Evolutionary conservation across 2,888 invertebrate species (phyloP).

Genomic region (Phrixothrix hirtus): DNA sequence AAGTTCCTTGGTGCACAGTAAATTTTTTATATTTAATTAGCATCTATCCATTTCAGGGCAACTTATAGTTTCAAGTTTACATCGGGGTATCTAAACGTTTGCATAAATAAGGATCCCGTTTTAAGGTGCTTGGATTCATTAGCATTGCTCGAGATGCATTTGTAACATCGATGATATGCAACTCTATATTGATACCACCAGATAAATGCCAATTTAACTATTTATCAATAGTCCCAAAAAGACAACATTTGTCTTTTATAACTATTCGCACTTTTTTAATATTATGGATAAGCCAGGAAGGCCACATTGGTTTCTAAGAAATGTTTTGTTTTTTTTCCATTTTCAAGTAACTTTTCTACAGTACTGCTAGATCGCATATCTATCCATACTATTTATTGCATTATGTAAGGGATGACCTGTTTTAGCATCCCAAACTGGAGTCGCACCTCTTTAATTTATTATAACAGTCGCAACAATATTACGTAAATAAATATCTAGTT

Average conservation of each 20-base stretch:
- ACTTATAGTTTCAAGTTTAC: slow-evolving; percentile 85
- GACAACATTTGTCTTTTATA: slow-evolving; percentile 72
- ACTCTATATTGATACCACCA: slow-evolving; percentile 64
- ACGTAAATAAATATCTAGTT: slow-evolving; percentile 73
- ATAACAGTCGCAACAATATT: slow-evolving; percentile 63
- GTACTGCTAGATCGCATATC: slow-evolving; percentile 90
- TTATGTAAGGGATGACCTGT: slow-evolving; percentile 91
- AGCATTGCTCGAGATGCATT: slow-evolving; percentile 96
- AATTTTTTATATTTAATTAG: no score
- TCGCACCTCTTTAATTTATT: slow-evolving; percentile 96
- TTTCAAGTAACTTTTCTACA: slow-evolving; percentile 82
- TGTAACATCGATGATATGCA: slow-evolving; percentile 92
- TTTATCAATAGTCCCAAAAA: slow-evolving; percentile 92
- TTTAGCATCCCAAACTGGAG: slow-evolving; percentile 90
- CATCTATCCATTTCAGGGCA: slow-evolving; percentile 94
- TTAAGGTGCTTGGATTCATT: slow-evolving; percentile 86
- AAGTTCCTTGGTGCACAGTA: no score
- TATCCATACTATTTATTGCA: slow-evolving; percentile 73
- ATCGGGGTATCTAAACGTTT: slow-evolving; percentile 86
- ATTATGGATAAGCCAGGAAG: slow-evolving; percentile 94
- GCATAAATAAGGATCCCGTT: slow-evolving; percentile 89
- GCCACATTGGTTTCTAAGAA: slow-evolving; percentile 78
- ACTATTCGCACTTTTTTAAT: slow-evolving; percentile 76
- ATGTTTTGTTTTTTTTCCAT: slow-evolving; percentile 71
- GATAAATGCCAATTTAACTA: slow-evolving; percentile 94